Evolutionary conservation across 2,113 vertebrate species (phyloP).

Genomic region (Antennarius striatus): DNA sequence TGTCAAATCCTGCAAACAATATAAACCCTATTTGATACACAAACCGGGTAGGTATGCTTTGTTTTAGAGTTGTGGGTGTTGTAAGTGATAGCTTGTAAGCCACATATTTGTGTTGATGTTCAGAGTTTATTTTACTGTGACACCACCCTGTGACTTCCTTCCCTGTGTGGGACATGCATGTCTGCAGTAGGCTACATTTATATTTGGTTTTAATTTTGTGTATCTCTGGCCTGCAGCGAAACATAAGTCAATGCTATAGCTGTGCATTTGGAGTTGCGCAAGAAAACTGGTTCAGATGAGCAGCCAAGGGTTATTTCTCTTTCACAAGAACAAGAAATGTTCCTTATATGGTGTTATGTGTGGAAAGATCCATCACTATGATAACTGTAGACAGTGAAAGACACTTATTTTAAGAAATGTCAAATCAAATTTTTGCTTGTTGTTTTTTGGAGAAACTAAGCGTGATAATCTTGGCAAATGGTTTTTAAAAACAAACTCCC

Average conservation of each 20-base stretch:
- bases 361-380: no score
- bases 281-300: background rate
- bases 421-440: background rate
- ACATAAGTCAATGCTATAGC: no score
- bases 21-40: conserved; percentile 38
- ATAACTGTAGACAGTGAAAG: no score
- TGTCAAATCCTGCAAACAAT: conserved; percentile 41
- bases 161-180: conserved; percentile 31
- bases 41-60: conserved; percentile 46
- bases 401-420: background rate
- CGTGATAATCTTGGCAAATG: background rate
- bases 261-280: background rate
- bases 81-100: conserved; percentile 42
- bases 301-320: background rate
- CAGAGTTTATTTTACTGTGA: conserved; percentile 35
- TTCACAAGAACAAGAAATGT: background rate
- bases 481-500: background rate
- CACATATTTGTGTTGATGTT: conserved; percentile 33
- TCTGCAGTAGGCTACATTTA: conserved; percentile 19
- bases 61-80: conserved; percentile 39
- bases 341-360: no score
- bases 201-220: background rate
- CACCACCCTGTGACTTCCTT: conserved; percentile 19
- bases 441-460: background rate
- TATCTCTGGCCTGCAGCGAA: no score